Evolutionary conservation across 2,888 invertebrate species (phyloP), one percentile per base, ranked within the genome.

Genomic region (Apodemia duryi): DNA sequence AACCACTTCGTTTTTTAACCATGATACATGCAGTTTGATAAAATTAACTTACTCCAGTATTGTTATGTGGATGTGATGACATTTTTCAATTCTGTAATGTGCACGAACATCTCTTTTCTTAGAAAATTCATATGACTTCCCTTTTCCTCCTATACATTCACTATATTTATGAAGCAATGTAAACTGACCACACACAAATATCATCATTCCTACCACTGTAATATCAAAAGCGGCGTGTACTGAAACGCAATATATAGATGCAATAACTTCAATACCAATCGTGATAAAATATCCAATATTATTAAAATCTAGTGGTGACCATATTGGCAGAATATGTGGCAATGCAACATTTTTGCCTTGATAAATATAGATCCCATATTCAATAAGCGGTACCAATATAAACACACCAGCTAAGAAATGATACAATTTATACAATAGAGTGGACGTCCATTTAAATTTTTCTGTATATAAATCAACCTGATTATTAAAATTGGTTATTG

Each of bases 131-230:
- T 65, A 80, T 0, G 51, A 62, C 28, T 67, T 72, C 1, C 85
- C 85, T 2, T 67, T 75, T 0, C 86, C 86, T 0, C 79, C 88
- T 54, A 89, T 83, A 35, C 70, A 73, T 66, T 79, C 77, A 68
- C 84, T 78, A 64, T 78, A 79, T 6, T 77, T 67, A 6, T 79
- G 77, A 5, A 90, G 72, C 41, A 80, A 68, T 7, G 74, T 68
- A 71, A 82, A 87, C 69, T 88, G 87, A 0, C 87, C 88, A 62
- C 83, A 80, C n/a, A 81, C 69, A 64, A 86, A 86, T 64, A 86
- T 82, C 82, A 88, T 86, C 7, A 86, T 70, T 0, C 86, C 86
- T 1, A 86, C 75, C 9, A 77, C 73, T 1, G 79, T 76, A 38
- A 82, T 67, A 70, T 90, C 90, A 65, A 88, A 90, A 2, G 77